phyloP scores from a whole-genome alignment of 2,888 invertebrate species.

The Archips xylosteana region DNA sequence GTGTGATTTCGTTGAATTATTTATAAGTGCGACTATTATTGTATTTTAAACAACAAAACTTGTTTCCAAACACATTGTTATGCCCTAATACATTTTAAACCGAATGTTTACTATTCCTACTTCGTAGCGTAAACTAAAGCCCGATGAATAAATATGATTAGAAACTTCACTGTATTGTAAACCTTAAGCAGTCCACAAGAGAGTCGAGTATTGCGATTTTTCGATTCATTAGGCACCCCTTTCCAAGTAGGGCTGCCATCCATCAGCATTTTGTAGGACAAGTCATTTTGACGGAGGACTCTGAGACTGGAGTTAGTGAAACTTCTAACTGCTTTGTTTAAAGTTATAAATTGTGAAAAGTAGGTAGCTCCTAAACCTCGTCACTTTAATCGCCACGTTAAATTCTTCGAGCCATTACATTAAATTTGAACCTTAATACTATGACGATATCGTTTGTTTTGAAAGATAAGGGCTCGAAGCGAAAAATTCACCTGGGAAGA shows the following conservation, averaged over 20 bases:
- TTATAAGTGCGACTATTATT: slow-evolving; percentile 6
- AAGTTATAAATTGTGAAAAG: neutral
- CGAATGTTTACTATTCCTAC: slow-evolving; percentile 25
- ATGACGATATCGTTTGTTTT: too few relatives aligned
- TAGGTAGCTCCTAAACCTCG: too few relatives aligned
- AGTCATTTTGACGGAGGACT: neutral
- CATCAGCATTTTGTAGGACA: slow-evolving; percentile 20
- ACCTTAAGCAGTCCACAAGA: neutral
- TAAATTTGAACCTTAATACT: too few relatives aligned
- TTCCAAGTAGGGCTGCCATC: slow-evolving; percentile 8
- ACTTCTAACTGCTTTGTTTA: neutral
- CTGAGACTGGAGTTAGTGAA: neutral
- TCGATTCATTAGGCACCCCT: neutral
- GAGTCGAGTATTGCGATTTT: neutral
- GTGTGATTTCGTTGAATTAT: neutral
- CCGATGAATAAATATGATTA: slow-evolving; percentile 16
- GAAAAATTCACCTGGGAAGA: too few relatives aligned
- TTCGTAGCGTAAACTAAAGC: slow-evolving; percentile 30
- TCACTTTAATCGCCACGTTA: too few relatives aligned
- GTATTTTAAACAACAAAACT: slow-evolving; percentile 10
- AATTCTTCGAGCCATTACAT: too few relatives aligned
- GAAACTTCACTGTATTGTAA: neutral
- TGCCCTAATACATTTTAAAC: slow-evolving; percentile 28
- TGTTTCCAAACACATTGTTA: slow-evolving; percentile 15
- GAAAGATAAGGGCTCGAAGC: too few relatives aligned